Base-by-base conservation (phyloP, 2,888 invertebrate genomes). In the Bugula neritina region DNA sequence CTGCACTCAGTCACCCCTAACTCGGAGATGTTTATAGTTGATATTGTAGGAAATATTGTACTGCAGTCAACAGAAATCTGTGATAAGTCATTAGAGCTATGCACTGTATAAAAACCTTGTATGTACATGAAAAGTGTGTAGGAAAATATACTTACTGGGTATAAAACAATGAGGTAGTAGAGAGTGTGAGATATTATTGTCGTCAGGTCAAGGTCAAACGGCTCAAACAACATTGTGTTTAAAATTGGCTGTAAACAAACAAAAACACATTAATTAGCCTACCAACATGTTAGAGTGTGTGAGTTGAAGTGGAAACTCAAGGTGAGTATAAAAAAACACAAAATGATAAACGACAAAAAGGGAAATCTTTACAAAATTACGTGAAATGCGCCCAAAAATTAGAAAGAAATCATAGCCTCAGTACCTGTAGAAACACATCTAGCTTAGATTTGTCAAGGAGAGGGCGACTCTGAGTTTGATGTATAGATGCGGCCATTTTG, bases 101-200 rank as follows among this genome's bases (percentile, higher is more conserved):
- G n/a, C n/a, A n/a, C n/a, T n/a, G n/a, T n/a, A n/a, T n/a, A n/a
- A n/a, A n/a, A n/a, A n/a, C n/a, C n/a, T n/a, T n/a, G n/a, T n/a
- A n/a, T n/a, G n/a, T n/a, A n/a, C n/a, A n/a, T n/a, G n/a, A n/a
- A n/a, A n/a, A n/a, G n/a, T n/a, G n/a, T n/a, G n/a, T n/a, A n/a
- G n/a, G n/a, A n/a, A n/a, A n/a, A 29, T 17, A 63, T 25, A 76
- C 80, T 77, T 78, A 86, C 87, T 79, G 85, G 87, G 80, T 89
- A 90, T 78, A 89, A 89, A 79, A 89, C 89, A 75, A 90, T 89
- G 43, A 91, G 84, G 69, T 87, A 85, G 80, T 88, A 90, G 71
- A 91, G 83, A 21, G 89, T 87, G 31, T 86, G 83, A 74, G 89
- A 87, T n/a, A 88, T 88, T 27, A 87, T 85, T 29, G 87, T 86